Base-by-base conservation (phyloP, 2,888 invertebrate species). In the Muschampia plurimacula region DNA sequence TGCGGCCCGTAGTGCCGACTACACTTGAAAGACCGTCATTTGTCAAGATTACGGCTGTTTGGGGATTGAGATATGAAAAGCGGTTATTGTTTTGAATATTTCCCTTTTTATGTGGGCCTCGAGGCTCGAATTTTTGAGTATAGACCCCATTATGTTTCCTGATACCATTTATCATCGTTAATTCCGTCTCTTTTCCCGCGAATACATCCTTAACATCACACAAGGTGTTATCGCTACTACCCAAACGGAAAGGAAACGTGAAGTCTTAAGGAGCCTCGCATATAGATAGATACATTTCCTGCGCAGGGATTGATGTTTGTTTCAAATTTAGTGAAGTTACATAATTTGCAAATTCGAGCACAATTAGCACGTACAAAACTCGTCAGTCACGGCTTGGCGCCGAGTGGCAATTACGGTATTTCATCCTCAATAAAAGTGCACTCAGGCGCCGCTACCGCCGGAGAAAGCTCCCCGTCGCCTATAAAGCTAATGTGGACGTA, bases 341-440 rank as follows among this genome's bases (percentile, higher is more conserved):
- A 49, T 66, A 66, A 70, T 63, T 72, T 52, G 69, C 67, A 63
- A 63, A 63, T 62, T 84, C 83, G 84, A 80, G 83, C 83, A 89
- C 87, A 90, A 90, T 92, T 90, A 91, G 83, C 90, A 90, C 89
- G 89, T 89, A 88, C 86, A 84, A 85, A 89, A 86, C 84, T 87
- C 88, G 87, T 89, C 90, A 86, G 89, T 89, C 89, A 89, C 86
- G 89, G 87, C 83, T 83, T 83, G 86, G 86, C 88, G 88, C 88
- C 87, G 89, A 90, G 90, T 87, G 89, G 88, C 91, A 91, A 91
- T 92, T 92, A 91, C 88, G 86, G 86, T 90, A 91, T 91, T 92
- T 91, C 90, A 91, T 90, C 89, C 89, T 86, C 90, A 89, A 91
- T 92, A 92, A 92, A 92, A 92, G 88, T 92, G 92, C 92, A 92